Evolutionary conservation across 2,888 invertebrate species (phyloP), one percentile per base, ranked within the genome.

Genomic region (Epirrhoe alternata): DNA sequence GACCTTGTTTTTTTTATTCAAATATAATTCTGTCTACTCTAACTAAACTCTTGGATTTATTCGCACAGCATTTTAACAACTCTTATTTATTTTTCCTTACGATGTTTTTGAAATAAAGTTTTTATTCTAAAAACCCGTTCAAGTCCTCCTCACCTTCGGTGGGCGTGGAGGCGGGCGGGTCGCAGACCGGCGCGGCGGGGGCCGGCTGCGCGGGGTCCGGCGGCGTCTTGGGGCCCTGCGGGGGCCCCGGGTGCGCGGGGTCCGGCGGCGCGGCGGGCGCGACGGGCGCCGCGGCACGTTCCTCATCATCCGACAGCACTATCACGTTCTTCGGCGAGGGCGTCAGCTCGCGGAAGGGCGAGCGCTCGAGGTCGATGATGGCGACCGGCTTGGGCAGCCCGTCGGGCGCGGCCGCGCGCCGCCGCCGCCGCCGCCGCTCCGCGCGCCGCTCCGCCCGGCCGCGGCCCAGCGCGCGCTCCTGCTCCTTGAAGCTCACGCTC

Each of bases 401-500:
- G 73, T 51, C 61, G 72, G 63, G 54, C 71, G 54, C 72, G 78
- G 58, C 73, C 74, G 66, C 68, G 68, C 59, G 63, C 10, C 71
- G 64, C 59, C 74, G 62, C 52, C 71, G n/a, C n/a, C 24, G 57
- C 71, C 79, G 61, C 74, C 76, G 78, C 12, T 77, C 62, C 74
- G 75, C 8, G 77, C 64, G 76, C 76, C 31, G 79, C 73, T 7
- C 14, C 77, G 75, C 66, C 87, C 63, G 45, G 14, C 62, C 63
- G 16, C 17, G 16, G 61, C 76, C 73, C 42, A 58, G 74, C 6
- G 30, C 77, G 66, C 86, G 80, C 75, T 85, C 94, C 73, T 94
- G 95, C 76, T 97, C 97, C 84, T 97, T 96, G 88, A 98, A 98
- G 86, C 97, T 98, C 16, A 98, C 97, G 88, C 97, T 98, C 10